Conservation (phyloP, 2,113 vertebrate species). For the Stigmatopora argus region DNA sequence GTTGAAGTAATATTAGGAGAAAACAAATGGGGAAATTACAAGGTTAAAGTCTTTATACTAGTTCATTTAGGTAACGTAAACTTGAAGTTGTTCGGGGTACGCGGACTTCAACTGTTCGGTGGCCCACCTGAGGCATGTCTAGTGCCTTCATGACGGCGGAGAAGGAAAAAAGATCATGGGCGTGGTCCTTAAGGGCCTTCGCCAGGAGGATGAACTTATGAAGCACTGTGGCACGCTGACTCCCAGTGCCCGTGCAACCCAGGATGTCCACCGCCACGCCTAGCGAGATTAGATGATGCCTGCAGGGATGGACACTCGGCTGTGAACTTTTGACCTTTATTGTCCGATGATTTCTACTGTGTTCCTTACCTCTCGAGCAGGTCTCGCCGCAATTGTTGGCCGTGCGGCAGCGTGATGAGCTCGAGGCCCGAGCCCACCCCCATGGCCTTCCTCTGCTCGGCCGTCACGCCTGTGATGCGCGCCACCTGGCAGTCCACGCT, state of each 20-base stretch:
- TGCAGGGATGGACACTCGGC: constrained; percentile 23
- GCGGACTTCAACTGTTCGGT: no score
- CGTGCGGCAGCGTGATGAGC: constrained; percentile 80
- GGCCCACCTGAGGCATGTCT: constrained; percentile 79
- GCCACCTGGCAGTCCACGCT: constrained; percentile 79
- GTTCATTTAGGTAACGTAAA: no score
- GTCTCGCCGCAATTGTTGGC: constrained; percentile 76
- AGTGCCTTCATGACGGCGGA: constrained; percentile 84
- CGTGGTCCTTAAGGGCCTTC: constrained; percentile 66
- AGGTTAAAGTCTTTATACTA: no score
- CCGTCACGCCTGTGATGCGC: constrained; percentile 73
- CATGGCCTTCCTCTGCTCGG: constrained; percentile 73
- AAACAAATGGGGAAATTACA: no score
- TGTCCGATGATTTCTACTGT: not conserved
- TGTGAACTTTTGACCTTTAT: no score
- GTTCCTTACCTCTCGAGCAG: constrained; percentile 77
- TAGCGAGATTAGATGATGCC: constrained; percentile 75
- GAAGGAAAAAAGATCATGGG: constrained; percentile 77
- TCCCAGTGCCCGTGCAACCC: constrained; percentile 76
- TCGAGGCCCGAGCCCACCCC: constrained; percentile 82
- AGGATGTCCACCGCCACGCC: constrained; percentile 80
- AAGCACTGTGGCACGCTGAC: constrained; percentile 72
- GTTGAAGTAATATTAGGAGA: no score
- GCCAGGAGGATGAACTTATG: constrained; percentile 78
- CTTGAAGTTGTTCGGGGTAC: no score